phyloP scores from a whole-genome alignment of 2,113 vertebrate genomes.

The Anhinga rufa region DNA sequence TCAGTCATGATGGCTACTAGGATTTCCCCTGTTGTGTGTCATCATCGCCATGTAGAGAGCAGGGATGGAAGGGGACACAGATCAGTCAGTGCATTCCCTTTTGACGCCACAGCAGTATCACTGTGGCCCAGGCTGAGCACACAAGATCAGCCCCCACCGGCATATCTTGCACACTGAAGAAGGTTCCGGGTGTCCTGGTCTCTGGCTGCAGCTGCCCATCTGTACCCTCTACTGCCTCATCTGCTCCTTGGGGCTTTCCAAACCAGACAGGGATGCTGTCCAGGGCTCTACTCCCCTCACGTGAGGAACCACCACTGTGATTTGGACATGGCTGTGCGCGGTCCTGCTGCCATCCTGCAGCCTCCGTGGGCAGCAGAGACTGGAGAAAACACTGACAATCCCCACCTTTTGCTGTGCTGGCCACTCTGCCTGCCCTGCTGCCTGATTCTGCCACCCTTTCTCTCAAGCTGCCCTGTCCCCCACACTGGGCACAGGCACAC shows the following conservation, averaged over 20 bases:
- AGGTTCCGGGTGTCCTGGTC: not conserved
- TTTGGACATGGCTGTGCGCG: rapidly evolving
- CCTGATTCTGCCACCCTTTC: not conserved
- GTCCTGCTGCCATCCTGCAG: not conserved
- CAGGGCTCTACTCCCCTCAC: not conserved
- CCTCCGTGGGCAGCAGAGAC: not conserved
- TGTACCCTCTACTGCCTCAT: not conserved
- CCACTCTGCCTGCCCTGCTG: not conserved
- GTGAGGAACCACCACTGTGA: not conserved
- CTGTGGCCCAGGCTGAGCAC: not conserved
- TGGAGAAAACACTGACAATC: not conserved
- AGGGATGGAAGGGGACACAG: not conserved
- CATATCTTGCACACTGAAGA: rapidly evolving
- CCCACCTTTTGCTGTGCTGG: not conserved
- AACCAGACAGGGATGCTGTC: not conserved
- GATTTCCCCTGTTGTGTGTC: not conserved
- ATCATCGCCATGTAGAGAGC: not conserved
- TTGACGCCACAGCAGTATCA: not conserved
- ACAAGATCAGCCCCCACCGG: not conserved
- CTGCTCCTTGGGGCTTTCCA: not conserved
- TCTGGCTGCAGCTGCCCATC: not conserved
- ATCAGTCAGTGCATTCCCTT: not conserved
- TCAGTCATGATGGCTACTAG: not conserved
- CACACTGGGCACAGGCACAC: rapidly evolving
- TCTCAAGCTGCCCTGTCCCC: rapidly evolving